Percentiles rank a stretch among this genome's conserved stretches.
Evolutionary conservation across 2,113 vertebrate species (phyloP).

Genomic region (Fukomys damarensis): DNA sequence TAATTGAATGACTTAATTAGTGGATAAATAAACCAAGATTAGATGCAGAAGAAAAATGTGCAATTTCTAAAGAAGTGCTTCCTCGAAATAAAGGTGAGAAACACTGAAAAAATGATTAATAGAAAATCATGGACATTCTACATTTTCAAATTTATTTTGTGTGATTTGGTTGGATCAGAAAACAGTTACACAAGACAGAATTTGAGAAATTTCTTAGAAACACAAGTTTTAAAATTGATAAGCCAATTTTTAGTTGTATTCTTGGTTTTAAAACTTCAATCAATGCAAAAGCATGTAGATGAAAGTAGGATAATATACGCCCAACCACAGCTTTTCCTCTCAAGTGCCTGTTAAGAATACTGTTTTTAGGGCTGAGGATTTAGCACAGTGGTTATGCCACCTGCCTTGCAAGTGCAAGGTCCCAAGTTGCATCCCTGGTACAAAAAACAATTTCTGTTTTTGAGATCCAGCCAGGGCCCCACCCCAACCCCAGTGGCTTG

Average conservation of each 20-base stretch:
- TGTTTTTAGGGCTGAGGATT: too few relatives aligned
- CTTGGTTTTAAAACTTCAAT: neutral
- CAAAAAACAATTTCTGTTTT: too few relatives aligned
- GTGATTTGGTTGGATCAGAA: conserved; percentile 9
- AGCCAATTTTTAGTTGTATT: neutral
- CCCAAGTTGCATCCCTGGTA: too few relatives aligned
- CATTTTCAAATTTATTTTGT: conserved; percentile 36
- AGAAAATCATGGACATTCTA: neutral
- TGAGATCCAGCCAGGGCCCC: too few relatives aligned
- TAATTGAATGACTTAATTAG: neutral
- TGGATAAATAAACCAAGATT: neutral
- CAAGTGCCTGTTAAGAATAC: neutral
- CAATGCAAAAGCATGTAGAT: neutral
- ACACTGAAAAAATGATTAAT: neutral
- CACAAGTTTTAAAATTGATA: neutral
- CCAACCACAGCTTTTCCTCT: neutral
- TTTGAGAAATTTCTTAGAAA: neutral
- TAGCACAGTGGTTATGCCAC: too few relatives aligned
- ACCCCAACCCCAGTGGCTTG: too few relatives aligned
- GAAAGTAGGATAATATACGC: neutral
- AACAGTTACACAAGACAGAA: conserved; percentile 22
- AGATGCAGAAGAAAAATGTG: neutral
- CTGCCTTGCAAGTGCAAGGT: too few relatives aligned
- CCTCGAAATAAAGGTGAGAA: conserved; percentile 13
- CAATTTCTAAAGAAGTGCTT: neutral